Evolutionary conservation across 2,797 vertebrate genomes (phyloP), one percentile per base, ranked within the genome.

Genomic region (Podarcis lilfordi): DNA sequence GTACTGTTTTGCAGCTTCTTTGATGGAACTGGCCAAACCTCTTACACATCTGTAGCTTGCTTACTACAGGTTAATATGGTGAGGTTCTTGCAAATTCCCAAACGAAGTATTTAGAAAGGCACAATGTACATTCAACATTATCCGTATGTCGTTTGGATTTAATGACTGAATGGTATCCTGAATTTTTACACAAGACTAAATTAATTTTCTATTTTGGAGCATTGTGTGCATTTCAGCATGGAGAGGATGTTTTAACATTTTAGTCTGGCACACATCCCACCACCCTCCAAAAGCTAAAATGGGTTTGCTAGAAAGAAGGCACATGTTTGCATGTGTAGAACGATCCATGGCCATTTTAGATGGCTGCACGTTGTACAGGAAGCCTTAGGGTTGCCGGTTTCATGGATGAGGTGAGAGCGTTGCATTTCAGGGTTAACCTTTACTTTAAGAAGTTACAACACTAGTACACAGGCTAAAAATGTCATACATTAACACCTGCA

Each of bases 401-500:
- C 94, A 96, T 91, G 96, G 93, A 97, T 85, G 95, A 95, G 93
- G 96, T 94, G 95, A 90, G 82, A 95, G 93, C 95, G 92, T 93
- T 95, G 96, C 95, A 96, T 97, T 97, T 96, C 91, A 96, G 96
- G 95, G 95, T 89, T 96, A 96, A 97, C 93, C 96, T 92, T 96
- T 96, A 97, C 96, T 97, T 96, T 92, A 94, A 96, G 97, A 88
- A 97, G 93, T 96, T 96, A 97, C 97, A 97, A 96, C 95, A 97
- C 97, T 96, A 97, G 94, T 97, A 97, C 96, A 97, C 95, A 97
- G 78, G 96, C 96, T 97, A 94, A 97, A 88, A 96, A 93, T 94
- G 95, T 95, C 93, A 97, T 95, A 97, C 97, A 97, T 94, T 96
- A 97, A 97, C 96, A 97, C 97, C 95, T 95, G 96, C 94, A 96